Percentiles rank a stretch among this genome's conserved stretches.
These are phyloP conservation scores for Drosophila atripex DNA, from an alignment of 2,888 invertebrate genomes.

Conservation along the genomic window DNA sequence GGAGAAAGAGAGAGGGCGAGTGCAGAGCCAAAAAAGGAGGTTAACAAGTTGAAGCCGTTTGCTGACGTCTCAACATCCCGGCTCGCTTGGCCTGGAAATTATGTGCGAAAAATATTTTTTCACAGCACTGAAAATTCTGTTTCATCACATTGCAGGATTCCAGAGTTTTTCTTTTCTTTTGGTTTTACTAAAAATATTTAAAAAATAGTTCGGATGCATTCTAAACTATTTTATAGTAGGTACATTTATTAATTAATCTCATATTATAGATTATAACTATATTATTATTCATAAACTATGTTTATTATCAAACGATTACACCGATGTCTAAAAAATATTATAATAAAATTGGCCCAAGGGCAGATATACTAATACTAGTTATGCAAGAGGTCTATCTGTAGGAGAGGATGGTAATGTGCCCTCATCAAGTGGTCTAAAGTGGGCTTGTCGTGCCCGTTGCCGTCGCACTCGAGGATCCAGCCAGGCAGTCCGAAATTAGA, in stretches of 20 bases:
- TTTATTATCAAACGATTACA: too few relatives aligned
- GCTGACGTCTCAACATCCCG: constrained; percentile 38
- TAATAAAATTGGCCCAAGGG: too few relatives aligned
- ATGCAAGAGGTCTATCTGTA: background rate
- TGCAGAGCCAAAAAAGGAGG: constrained; percentile 56
- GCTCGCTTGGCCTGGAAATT: constrained; percentile 37
- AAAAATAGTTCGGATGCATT: too few relatives aligned
- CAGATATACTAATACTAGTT: background rate
- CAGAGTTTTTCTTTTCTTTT: background rate
- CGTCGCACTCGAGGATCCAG: constrained; percentile 39
- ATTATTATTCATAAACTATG: too few relatives aligned
- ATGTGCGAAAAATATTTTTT: constrained; percentile 57
- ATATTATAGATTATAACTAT: too few relatives aligned
- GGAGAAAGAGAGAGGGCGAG: constrained; percentile 12
- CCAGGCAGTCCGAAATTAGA: constrained; percentile 43
- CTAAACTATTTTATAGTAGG: too few relatives aligned
- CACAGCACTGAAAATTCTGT: constrained; percentile 19
- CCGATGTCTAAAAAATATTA: too few relatives aligned
- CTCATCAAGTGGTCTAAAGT: constrained; percentile 71
- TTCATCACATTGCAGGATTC: background rate
- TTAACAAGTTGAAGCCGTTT: constrained; percentile 71
- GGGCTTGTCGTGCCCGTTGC: constrained; percentile 50
- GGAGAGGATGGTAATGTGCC: background rate
- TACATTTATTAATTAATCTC: too few relatives aligned
- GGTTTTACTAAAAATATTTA: too few relatives aligned